Conservation (phyloP, 1,140 invertebrate species). For the Trichomalopsis sarcophagae region DNA sequence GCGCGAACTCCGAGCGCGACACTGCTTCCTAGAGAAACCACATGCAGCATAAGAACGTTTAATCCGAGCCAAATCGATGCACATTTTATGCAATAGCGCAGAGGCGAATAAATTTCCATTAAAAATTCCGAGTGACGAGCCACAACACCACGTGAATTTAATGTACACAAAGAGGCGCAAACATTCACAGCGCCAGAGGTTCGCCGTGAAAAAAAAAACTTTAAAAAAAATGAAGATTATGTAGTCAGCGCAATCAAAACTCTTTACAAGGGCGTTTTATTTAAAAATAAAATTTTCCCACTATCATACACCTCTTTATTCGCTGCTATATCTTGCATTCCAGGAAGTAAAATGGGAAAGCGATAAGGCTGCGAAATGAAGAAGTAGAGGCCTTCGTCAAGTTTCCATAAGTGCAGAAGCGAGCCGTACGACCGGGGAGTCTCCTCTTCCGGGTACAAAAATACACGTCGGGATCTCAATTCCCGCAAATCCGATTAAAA, state of each 20-base stretch:
- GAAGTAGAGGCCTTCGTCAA: not conserved
- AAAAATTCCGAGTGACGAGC: not conserved
- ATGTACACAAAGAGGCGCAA: not conserved
- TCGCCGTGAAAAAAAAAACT: not conserved
- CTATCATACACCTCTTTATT: not conserved
- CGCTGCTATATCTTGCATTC: not conserved
- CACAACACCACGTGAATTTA: not conserved
- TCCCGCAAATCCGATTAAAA: constrained; percentile 36
- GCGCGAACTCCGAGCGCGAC: too few species aligned
- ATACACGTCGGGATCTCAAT: constrained; percentile 27
- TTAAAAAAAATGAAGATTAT: not conserved
- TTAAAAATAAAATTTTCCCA: constrained; percentile 17
- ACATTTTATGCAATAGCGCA: not conserved
- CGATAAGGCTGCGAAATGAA: not conserved
- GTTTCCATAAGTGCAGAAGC: not conserved
- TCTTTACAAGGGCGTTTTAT: not conserved
- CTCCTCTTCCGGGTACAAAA: not conserved
- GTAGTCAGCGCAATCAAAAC: not conserved
- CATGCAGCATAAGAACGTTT: too few species aligned
- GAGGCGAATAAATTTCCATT: too few species aligned
- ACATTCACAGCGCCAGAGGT: not conserved
- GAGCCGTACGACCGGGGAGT: not conserved
- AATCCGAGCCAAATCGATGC: too few species aligned
- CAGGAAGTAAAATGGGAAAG: constrained; percentile 7
- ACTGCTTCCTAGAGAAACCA: too few species aligned